These are phyloP conservation scores for Meandrusa payeni DNA, from an alignment of 2,888 invertebrate genomes.

Conservation along the genomic window DNA sequence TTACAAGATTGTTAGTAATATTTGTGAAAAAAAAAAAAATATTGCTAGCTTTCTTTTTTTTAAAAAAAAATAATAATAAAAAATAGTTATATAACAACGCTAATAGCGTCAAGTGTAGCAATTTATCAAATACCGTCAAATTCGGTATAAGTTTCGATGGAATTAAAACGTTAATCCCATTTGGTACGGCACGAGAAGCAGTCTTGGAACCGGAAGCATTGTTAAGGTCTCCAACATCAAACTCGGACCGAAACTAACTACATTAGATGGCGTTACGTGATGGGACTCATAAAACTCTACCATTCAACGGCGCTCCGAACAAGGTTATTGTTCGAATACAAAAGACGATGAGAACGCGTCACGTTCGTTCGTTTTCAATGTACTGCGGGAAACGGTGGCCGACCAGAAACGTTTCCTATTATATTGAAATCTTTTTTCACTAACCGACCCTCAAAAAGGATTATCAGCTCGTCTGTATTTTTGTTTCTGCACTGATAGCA, in stretches of 20 bases:
- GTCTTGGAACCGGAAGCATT: slow-evolving; percentile 2
- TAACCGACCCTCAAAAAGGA: no score
- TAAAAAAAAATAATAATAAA: no score
- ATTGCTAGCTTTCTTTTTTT: no score
- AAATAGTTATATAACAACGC: no score
- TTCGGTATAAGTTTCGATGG: no score
- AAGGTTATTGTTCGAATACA: slow-evolving; percentile 15
- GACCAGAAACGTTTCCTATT: slow-evolving; percentile 7
- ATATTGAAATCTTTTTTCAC: not conserved
- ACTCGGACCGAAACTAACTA: slow-evolving; percentile 14
- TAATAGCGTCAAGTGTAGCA: no score
- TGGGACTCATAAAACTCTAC: slow-evolving; percentile 8
- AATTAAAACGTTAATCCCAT: not conserved
- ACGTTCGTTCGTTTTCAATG: slow-evolving; percentile 6
- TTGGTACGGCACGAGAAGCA: not conserved
- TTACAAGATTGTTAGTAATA: no score
- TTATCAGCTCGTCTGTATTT: no score
- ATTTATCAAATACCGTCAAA: no score
- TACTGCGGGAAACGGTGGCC: not conserved
- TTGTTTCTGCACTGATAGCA: no score
- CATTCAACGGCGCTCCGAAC: slow-evolving; percentile 7
- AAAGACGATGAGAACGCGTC: slow-evolving; percentile 14
- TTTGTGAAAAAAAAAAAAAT: no score
- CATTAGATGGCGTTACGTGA: slow-evolving; percentile 19
- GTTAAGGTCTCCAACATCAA: slow-evolving; percentile 11